These are phyloP conservation scores for Rhinogobio ventralis DNA, from an alignment of 2,797 vertebrate species.

Conservation along the genomic window DNA sequence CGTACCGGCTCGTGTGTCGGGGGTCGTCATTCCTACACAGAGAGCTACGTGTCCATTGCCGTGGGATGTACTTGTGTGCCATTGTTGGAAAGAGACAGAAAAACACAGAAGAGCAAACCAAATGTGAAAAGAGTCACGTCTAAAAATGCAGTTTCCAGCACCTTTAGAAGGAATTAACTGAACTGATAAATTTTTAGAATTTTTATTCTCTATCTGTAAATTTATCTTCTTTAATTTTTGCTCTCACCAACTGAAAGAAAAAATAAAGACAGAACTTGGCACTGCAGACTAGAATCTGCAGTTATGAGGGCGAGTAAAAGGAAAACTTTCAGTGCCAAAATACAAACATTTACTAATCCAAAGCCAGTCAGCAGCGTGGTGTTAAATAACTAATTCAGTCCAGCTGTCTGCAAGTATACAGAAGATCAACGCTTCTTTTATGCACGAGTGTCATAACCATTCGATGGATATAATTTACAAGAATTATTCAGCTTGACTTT, in stretches of 20 bases:
- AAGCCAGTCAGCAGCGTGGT: not conserved
- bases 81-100: constrained; percentile 71
- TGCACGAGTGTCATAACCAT: not conserved
- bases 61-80: constrained; percentile 95
- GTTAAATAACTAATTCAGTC: not conserved
- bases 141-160: constrained; percentile 3
- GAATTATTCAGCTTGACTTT: not conserved
- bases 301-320: not conserved
- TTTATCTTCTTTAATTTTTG: not conserved
- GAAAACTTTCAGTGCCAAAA: constrained; percentile 31
- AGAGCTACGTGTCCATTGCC: constrained; percentile 87
- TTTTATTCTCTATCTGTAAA: not conserved
- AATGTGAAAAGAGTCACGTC: constrained; percentile 70
- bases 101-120: constrained; percentile 67
- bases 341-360: not conserved
- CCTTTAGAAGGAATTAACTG: not conserved
- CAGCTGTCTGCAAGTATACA: not conserved
- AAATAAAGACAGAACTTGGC: not conserved
- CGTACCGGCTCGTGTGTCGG: constrained; percentile 81
- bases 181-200: not conserved
- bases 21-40: constrained; percentile 85
- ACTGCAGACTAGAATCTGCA: not conserved
- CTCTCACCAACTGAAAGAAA: not conserved
- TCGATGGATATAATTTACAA: not conserved
- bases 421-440: not conserved